Percentiles rank a stretch among this genome's conserved stretches.
phyloP scores from a whole-genome alignment of 1,140 invertebrate species.

The Coelopa frigida region DNA sequence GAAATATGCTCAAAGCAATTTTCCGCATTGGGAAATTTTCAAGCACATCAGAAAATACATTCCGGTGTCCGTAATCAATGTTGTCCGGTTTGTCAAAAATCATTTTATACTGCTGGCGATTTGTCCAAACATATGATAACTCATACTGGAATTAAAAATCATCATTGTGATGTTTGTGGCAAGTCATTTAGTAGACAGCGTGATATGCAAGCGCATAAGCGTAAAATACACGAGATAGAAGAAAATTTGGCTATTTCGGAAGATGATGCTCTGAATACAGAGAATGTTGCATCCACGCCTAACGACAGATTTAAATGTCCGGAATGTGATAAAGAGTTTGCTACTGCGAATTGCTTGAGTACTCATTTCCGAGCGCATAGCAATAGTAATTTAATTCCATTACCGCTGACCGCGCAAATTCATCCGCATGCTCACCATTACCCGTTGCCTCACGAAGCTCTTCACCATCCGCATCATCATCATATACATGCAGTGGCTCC shows the following conservation, averaged over 20 bases:
- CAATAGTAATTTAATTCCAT: slow-evolving; percentile 29
- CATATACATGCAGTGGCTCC: slow-evolving; percentile 7
- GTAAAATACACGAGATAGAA: slow-evolving; percentile 32
- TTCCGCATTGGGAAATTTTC: slow-evolving; percentile 52
- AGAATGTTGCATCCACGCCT: slow-evolving; percentile 17
- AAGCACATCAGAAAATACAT: slow-evolving; percentile 54
- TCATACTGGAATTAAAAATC: slow-evolving; percentile 67
- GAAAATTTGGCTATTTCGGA: too few species aligned
- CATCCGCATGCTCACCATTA: slow-evolving; percentile 1
- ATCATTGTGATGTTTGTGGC: slow-evolving; percentile 66
- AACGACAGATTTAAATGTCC: slow-evolving; percentile 37
- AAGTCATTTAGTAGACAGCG: slow-evolving; percentile 62
- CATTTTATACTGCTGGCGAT: slow-evolving; percentile 63
- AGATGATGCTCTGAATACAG: slow-evolving; percentile 35
- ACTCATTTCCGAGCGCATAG: slow-evolving; percentile 38
- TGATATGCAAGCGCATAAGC: slow-evolving; percentile 47
- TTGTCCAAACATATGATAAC: slow-evolving; percentile 63
- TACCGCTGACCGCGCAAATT: slow-evolving; percentile 21
- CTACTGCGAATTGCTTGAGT: slow-evolving; percentile 32
- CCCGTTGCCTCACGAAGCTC: too few species aligned
- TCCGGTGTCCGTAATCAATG: slow-evolving; percentile 53
- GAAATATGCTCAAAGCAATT: slow-evolving; percentile 63
- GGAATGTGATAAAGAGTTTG: slow-evolving; percentile 41
- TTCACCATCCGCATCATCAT: slow-evolving; percentile 8
- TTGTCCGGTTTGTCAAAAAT: slow-evolving; percentile 62